Conservation (phyloP, 2,888 invertebrate species). For the Sussaba pulchella region DNA sequence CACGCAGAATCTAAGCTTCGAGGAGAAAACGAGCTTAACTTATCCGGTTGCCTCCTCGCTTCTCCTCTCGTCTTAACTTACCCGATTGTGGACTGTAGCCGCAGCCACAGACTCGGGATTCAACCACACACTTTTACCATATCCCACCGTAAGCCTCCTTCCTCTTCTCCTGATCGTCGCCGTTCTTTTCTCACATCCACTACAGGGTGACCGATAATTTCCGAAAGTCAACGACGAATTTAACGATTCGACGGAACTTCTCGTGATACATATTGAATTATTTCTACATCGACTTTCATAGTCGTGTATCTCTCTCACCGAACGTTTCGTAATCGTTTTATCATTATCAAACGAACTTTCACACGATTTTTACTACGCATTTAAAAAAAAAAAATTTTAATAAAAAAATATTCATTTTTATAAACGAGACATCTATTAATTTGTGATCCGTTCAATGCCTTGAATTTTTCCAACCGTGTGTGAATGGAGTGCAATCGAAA, state of each 20-base stretch:
- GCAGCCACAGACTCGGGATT: conserved; percentile 45
- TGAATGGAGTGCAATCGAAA: too few species aligned
- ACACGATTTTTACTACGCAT: not conserved
- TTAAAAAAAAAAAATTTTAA: too few species aligned
- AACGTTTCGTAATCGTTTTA: not conserved
- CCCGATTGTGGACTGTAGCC: not conserved
- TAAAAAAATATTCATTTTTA: too few species aligned
- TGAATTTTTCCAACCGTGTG: too few species aligned
- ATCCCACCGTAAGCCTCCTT: conserved; percentile 1
- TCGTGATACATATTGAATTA: not conserved
- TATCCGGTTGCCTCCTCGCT: too few species aligned
- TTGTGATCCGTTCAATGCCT: too few species aligned
- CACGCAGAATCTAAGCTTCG: too few species aligned
- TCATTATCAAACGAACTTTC: not conserved
- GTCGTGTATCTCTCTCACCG: not conserved
- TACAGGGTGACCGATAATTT: conserved; percentile 40
- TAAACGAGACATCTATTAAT: too few species aligned
- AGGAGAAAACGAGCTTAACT: conserved; percentile 62
- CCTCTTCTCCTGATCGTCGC: conserved; percentile 3
- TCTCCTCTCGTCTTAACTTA: conserved; percentile 56
- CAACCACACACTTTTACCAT: conserved; percentile 62
- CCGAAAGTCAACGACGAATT: conserved; percentile 18
- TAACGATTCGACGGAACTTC: conserved; percentile 4
- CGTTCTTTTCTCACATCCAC: conserved; percentile 45
- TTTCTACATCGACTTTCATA: conserved; percentile 29